These are phyloP conservation scores for Tiphia femorata DNA, from an alignment of 2,888 invertebrate genomes.

Conservation along the genomic window DNA sequence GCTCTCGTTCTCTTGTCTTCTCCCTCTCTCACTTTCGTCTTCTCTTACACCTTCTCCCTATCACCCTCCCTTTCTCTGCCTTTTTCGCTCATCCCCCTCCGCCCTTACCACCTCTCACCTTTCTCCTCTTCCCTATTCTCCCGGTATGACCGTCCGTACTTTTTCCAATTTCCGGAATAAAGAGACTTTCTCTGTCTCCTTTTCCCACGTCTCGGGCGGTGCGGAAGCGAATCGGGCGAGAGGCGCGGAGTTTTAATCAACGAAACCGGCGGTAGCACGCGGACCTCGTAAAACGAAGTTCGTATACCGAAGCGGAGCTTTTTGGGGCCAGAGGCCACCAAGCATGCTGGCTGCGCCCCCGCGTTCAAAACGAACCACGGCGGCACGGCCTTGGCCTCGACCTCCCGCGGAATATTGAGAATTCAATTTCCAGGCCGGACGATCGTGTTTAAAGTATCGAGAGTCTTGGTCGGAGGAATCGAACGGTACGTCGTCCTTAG, in stretches of 20 bases:
- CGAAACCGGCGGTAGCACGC: conserved; percentile 39
- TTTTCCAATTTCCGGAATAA: conserved; percentile 48
- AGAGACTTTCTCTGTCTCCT: conserved; percentile 11
- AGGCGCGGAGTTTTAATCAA: conserved; percentile 53
- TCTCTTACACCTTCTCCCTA: not conserved
- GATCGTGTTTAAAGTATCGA: too few species aligned
- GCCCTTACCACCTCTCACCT: conserved; percentile 5
- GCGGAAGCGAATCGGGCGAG: conserved; percentile 6
- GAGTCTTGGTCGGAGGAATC: too few species aligned
- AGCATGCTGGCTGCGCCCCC: too few species aligned
- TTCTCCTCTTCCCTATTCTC: conserved; percentile 8
- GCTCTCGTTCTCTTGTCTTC: too few species aligned
- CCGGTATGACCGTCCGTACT: conserved; percentile 26
- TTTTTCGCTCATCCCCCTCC: not conserved
- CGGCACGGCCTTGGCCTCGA: too few species aligned
- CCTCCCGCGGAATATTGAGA: too few species aligned
- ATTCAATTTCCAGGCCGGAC: too few species aligned
- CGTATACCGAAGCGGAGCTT: conserved; percentile 9
- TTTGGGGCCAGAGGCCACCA: too few species aligned
- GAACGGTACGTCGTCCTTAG: too few species aligned
- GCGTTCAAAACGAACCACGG: too few species aligned
- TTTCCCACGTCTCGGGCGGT: not conserved
- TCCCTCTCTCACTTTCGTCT: conserved; percentile 2
- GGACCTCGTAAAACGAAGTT: conserved; percentile 36
- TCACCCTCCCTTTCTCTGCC: not conserved